phyloP scores from a whole-genome alignment of 1,140 invertebrate genomes.

The Varroa destructor region DNA sequence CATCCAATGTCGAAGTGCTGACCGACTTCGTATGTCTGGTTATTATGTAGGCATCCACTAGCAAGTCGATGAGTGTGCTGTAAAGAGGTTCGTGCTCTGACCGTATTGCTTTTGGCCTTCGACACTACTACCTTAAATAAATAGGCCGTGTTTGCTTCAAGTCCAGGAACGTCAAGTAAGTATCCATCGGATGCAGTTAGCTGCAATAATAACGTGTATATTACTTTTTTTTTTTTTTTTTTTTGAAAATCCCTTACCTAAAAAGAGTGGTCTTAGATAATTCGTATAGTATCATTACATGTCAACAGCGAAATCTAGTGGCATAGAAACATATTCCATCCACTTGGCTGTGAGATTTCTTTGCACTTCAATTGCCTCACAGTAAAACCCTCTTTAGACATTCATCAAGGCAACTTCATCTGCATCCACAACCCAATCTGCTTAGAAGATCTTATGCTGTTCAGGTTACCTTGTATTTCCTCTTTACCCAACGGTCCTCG shows the following conservation, averaged over 20 bases:
- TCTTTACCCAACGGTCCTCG: neutral
- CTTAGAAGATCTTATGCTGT: too few relatives aligned
- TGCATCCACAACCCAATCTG: too few relatives aligned
- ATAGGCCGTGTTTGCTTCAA: conserved; percentile 1
- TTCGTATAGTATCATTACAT: too few relatives aligned
- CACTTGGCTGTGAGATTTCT: too few relatives aligned
- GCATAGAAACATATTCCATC: too few relatives aligned
- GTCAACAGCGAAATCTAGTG: too few relatives aligned
- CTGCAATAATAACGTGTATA: neutral
- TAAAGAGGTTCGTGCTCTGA: neutral
- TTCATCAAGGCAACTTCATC: too few relatives aligned
- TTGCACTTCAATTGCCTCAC: too few relatives aligned
- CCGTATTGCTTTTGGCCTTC: conserved; percentile 15
- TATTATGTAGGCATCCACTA: conserved; percentile 38
- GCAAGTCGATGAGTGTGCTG: neutral
- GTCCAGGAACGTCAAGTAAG: conserved; percentile 18
- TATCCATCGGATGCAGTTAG: neutral
- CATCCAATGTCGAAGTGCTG: conserved; percentile 38
- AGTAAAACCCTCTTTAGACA: too few relatives aligned
- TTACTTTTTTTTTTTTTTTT: neutral
- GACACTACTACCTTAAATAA: neutral
- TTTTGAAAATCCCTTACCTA: too few relatives aligned
- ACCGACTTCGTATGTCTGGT: conserved; percentile 36
- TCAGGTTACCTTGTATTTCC: conserved; percentile 7
- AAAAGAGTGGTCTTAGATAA: too few relatives aligned